phyloP scores from a whole-genome alignment of 2,113 vertebrate species.

The Scytalopus superciliaris region DNA sequence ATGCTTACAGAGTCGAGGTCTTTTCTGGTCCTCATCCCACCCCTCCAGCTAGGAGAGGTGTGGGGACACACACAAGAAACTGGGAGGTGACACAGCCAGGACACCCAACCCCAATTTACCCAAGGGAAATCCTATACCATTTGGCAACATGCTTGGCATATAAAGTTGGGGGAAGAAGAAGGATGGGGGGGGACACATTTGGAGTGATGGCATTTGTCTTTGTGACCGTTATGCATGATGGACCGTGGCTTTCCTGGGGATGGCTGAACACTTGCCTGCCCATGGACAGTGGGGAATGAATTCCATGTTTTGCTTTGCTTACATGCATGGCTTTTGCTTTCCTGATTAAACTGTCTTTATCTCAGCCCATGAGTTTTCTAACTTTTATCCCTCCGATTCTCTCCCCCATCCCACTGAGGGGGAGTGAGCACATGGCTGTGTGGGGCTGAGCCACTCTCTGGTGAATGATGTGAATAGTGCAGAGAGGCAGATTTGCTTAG shows the following conservation, averaged over 20 bases:
- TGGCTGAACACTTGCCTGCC: not conserved
- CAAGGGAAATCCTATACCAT: not conserved
- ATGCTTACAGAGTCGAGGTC: not conserved
- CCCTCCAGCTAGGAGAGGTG: not conserved
- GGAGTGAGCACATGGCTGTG: not conserved
- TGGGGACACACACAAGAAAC: not conserved
- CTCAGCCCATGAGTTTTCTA: not conserved
- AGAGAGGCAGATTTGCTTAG: not conserved
- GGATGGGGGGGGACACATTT: fast-evolving
- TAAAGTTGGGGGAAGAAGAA: not conserved
- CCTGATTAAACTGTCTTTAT: not conserved
- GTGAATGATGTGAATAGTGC: not conserved
- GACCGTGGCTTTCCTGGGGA: not conserved
- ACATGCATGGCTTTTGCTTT: not conserved
- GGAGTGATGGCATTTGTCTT: not conserved
- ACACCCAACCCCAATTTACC: not conserved
- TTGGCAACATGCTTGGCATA: not conserved
- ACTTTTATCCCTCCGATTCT: not conserved
- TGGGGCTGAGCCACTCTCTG: not conserved
- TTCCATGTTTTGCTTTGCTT: not conserved
- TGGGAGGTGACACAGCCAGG: not conserved
- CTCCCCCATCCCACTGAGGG: not conserved
- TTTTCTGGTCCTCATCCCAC: not conserved
- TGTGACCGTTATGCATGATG: not conserved
- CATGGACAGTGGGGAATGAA: not conserved